Evolutionary conservation across 1,140 invertebrate genomes (phyloP).

Genomic region (Megalopta genalis): DNA sequence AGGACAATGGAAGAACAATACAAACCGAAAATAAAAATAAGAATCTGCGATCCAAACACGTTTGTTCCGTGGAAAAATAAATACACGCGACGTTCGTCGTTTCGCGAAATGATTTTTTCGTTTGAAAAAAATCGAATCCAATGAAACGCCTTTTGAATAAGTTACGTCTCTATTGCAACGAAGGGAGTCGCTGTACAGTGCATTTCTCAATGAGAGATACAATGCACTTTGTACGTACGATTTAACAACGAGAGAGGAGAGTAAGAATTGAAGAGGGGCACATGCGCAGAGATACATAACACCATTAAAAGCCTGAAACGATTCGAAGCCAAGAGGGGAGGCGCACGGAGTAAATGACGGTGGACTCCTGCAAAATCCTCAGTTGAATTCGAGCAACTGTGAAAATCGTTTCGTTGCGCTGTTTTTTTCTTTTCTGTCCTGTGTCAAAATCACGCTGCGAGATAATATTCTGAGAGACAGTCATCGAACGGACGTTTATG

Average conservation of each 20-base stretch:
- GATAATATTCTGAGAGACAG: neutral
- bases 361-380: constrained; percentile 16
- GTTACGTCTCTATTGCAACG: neutral
- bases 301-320: constrained; percentile 18
- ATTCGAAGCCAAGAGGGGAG: constrained; percentile 7
- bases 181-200: neutral
- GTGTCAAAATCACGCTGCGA: neutral
- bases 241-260: constrained; percentile 4
- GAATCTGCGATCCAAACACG: too few species aligned
- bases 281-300: constrained; percentile 45
- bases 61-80: too few species aligned
- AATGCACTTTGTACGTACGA: neutral
- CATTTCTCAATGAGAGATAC: neutral
- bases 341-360: constrained; percentile 20
- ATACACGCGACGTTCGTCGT: too few species aligned
- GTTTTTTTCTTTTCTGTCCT: neutral
- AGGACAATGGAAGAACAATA: too few species aligned
- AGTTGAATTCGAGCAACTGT: constrained; percentile 24
- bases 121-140: neutral
- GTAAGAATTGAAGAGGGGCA: constrained; percentile 12
- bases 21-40: too few species aligned
- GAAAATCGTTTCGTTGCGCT: neutral
- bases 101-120: neutral
- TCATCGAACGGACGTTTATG: neutral
- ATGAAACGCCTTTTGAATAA: too few species aligned